Evolutionary conservation across 2,797 vertebrate species (phyloP).

Genomic region (Lepus townsendii): DNA sequence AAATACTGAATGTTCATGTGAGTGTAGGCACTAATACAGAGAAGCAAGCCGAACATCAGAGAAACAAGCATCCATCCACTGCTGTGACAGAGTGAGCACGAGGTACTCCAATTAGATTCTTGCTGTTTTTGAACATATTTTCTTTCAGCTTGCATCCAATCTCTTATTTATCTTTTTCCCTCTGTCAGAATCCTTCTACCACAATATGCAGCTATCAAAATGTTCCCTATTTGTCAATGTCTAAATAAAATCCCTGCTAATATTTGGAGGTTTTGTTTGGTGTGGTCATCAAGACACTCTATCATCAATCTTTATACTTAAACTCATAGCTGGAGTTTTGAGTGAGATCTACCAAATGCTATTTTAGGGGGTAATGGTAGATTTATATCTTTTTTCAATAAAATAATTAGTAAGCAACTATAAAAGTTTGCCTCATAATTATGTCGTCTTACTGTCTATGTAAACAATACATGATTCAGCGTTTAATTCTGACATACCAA

Average conservation of each 20-base stretch:
- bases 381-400: neutral
- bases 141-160: constrained; percentile 27
- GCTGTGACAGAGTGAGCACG: neutral
- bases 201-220: neutral
- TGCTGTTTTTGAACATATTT: constrained; percentile 4
- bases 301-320: neutral
- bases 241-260: neutral
- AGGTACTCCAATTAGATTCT: neutral
- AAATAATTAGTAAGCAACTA: neutral
- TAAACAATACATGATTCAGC: neutral
- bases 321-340: neutral
- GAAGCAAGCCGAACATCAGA: fast-evolving
- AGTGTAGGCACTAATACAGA: neutral
- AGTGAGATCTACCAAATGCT: neutral
- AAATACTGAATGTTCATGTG: neutral
- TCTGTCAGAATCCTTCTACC: neutral
- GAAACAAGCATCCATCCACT: neutral
- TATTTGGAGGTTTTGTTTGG: neutral
- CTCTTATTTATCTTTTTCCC: neutral
- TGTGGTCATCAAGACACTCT: neutral
- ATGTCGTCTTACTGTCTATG: neutral
- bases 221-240: neutral
- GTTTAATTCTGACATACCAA: neutral
- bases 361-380: neutral
- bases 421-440: neutral